Base-by-base conservation (phyloP, 2,113 vertebrate species). In the Alouatta palliata region DNA sequence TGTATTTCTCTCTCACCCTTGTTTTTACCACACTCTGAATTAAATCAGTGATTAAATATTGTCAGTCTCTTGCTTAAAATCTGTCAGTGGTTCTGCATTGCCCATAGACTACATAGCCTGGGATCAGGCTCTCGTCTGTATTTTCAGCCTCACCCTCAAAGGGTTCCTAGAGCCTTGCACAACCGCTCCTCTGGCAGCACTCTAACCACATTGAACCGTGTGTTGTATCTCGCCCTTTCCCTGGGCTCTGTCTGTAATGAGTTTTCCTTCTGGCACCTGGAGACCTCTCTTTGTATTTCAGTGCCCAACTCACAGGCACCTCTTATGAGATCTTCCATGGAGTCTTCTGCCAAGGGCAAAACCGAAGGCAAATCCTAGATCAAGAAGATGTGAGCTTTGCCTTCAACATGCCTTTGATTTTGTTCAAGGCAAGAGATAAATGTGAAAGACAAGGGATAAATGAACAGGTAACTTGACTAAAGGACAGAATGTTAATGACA, bases 171-270 rank as follows among this genome's bases (percentile, higher is more conserved):
- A 64, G 27, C 30, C 6, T 20, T 3, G 19, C 16, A 25, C 2
- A 2, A 14, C 21, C 5, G 20, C 11, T 19, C 13, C 25, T 32
- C 6, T 0, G 2, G 35, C 5, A 19, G 0, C 0, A 1, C 25
- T 45, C 0, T 3, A 27, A 14, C 58, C n/a, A 2, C 0, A 23
- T 2, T 0, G 11, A 20, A 6, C 30, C 76, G 3, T 20, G 1
- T 4, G 8, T 13, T 0, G 0, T 9, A 3, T 49, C 43, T 58
- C 14, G 43, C 6, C 1, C 27, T 37, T 70, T 37, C 32, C 14
- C 25, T 85, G 43, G 73, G 23, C n/a, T 75, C 30, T 52, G 1
- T 37, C 35, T 79, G 5, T 9, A 43, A 61, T 37, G 10, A 21
- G 2, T 61, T 85, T 90, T 40, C 21, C 20, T 87, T n/a, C 68